phyloP scores from a whole-genome alignment of 2,797 vertebrate genomes.

The Margarornis squamiger region DNA sequence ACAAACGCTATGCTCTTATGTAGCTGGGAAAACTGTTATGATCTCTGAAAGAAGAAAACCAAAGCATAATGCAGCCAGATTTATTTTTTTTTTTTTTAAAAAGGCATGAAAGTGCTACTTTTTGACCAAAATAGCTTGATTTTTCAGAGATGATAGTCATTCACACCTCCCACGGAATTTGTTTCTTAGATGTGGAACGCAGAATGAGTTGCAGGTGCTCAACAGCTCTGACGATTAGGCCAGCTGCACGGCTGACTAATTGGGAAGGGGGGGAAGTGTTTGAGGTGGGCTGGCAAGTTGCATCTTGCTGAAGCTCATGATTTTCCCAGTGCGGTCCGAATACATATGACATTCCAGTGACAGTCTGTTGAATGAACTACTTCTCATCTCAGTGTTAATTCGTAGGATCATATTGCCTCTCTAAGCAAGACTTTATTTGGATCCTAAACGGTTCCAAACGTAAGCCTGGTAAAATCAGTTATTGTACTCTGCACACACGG shows the following conservation, averaged over 20 bases:
- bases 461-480: neutral
- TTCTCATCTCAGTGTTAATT: neutral
- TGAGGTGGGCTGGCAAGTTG: neutral
- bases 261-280: neutral
- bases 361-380: neutral
- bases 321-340: neutral
- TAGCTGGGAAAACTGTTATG: neutral
- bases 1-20: neutral
- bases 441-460: neutral
- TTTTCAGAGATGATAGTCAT: neutral
- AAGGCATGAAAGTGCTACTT: neutral
- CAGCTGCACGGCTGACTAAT: neutral
- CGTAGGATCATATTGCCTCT: neutral
- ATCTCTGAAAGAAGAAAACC: neutral
- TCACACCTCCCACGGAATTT: neutral
- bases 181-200: neutral
- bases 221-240: neutral
- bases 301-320: neutral
- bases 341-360: neutral
- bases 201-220: neutral
- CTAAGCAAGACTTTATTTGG: neutral
- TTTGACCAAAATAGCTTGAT: neutral
- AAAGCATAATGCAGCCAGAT: neutral
- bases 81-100: neutral
- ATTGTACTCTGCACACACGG: neutral